Evolutionary conservation across 2,113 vertebrate genomes (phyloP).

Genomic region (Poeciliopsis retropinna): DNA sequence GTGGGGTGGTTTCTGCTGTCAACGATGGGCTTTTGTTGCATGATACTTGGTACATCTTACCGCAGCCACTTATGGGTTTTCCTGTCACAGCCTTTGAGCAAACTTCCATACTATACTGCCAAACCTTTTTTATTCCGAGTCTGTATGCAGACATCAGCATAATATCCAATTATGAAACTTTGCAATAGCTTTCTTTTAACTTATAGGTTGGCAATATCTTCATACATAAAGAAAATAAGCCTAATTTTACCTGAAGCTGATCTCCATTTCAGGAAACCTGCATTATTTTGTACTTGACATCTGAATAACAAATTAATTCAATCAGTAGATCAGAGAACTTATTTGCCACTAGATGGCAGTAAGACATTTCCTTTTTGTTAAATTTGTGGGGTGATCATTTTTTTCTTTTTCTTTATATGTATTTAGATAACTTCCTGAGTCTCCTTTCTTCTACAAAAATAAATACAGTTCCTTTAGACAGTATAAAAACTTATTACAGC

Average conservation of each 20-base stretch:
- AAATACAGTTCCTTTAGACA: neutral
- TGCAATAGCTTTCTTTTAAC: neutral
- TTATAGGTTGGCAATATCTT: neutral
- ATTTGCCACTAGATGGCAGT: constrained; percentile 61
- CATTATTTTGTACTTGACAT: neutral
- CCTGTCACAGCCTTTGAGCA: neutral
- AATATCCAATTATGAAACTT: neutral
- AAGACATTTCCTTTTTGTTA: neutral
- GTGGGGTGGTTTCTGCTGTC: neutral
- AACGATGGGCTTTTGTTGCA: neutral
- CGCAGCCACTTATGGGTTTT: neutral
- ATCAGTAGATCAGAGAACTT: neutral
- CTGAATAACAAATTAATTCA: neutral
- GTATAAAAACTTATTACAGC: neutral
- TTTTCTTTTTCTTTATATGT: neutral
- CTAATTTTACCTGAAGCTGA: neutral
- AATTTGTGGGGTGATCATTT: neutral
- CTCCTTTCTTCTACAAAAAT: neutral
- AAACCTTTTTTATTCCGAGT: no score
- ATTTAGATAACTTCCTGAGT: neutral
- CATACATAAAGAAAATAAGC: neutral
- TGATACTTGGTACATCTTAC: neutral
- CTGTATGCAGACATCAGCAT: neutral
- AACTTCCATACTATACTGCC: neutral
- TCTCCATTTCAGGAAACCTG: neutral